These are phyloP conservation scores for Teinopalpus imperialis DNA, from an alignment of 2,888 invertebrate genomes.

Conservation along the genomic window DNA sequence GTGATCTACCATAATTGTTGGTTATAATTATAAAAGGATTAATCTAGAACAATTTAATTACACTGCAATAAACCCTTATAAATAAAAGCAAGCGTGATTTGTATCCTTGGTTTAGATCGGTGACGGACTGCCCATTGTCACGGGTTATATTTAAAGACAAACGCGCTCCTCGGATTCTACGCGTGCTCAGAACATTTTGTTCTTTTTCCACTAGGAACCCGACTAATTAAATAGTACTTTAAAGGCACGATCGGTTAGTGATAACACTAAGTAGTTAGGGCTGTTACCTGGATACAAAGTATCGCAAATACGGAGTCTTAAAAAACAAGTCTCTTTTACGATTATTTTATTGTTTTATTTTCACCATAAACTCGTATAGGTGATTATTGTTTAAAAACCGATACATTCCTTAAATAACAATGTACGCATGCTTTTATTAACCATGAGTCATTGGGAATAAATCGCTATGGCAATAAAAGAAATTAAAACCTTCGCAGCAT, in stretches of 20 bases:
- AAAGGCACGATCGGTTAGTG: slow-evolving; percentile 9
- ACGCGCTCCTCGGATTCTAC: slow-evolving; percentile 51
- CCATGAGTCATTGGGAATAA: slow-evolving; percentile 15
- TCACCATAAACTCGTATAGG: background rate
- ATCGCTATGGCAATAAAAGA: slow-evolving; percentile 20
- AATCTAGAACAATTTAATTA: slow-evolving; percentile 11
- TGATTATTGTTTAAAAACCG: background rate
- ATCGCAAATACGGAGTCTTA: background rate
- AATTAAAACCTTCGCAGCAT: slow-evolving; percentile 19
- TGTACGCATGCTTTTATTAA: slow-evolving; percentile 10
- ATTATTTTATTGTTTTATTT: background rate
- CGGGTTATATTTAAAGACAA: slow-evolving; percentile 67
- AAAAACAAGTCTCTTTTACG: background rate
- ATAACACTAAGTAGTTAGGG: slow-evolving; percentile 35
- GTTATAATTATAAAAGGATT: slow-evolving; percentile 2
- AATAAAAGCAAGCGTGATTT: slow-evolving; percentile 22
- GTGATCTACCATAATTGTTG: background rate
- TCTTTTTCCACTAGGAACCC: slow-evolving; percentile 39
- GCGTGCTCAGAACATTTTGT: slow-evolving; percentile 40
- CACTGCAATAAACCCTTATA: background rate
- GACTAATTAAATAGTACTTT: slow-evolving; percentile 62
- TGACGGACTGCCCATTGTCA: slow-evolving; percentile 71
- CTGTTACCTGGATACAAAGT: slow-evolving; percentile 2
- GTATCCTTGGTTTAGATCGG: slow-evolving; percentile 59
- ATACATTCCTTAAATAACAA: slow-evolving; percentile 6